A percentile compares a stretch with the other conserved stretches of the same genome.
Conservation (phyloP, 1,140 invertebrate species). For the Lasioglossum albipes region DNA sequence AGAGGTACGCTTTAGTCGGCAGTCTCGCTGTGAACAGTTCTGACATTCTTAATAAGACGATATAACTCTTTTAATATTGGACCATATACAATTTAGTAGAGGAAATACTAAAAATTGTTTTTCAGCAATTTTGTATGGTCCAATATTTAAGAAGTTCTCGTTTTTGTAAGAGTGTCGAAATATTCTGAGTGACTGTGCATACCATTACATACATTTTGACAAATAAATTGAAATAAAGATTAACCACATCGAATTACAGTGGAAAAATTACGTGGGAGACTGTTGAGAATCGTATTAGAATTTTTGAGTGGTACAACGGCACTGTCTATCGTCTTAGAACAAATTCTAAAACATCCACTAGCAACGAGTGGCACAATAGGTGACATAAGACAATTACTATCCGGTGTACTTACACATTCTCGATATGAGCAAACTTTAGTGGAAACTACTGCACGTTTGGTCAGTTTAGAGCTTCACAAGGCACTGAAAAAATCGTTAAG, state of each 20-base stretch:
- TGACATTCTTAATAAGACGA: too few relatives aligned
- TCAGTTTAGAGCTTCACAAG: constrained; percentile 76
- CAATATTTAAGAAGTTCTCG: too few relatives aligned
- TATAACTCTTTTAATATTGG: too few relatives aligned
- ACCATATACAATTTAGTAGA: too few relatives aligned
- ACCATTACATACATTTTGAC: too few relatives aligned
- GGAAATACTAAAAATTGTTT: too few relatives aligned
- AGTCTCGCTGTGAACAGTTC: neutral
- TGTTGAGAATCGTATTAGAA: constrained; percentile 76
- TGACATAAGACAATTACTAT: constrained; percentile 75
- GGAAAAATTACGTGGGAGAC: constrained; percentile 71
- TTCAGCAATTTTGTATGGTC: too few relatives aligned
- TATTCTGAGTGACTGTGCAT: too few relatives aligned
- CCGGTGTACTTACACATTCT: constrained; percentile 77
- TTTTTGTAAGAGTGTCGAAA: too few relatives aligned
- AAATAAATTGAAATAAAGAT: neutral
- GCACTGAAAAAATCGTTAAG: constrained; percentile 73
- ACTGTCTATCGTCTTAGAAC: constrained; percentile 75
- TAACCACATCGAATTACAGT: constrained; percentile 40
- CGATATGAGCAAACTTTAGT: constrained; percentile 77
- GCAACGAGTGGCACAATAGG: constrained; percentile 78
- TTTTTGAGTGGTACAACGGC: constrained; percentile 76
- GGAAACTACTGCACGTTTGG: constrained; percentile 76
- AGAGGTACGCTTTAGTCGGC: constrained; percentile 58
- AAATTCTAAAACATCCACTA: constrained; percentile 77